These are phyloP conservation scores for Danio aesculapii DNA, from an alignment of 2,797 vertebrate genomes.

Conservation along the genomic window DNA sequence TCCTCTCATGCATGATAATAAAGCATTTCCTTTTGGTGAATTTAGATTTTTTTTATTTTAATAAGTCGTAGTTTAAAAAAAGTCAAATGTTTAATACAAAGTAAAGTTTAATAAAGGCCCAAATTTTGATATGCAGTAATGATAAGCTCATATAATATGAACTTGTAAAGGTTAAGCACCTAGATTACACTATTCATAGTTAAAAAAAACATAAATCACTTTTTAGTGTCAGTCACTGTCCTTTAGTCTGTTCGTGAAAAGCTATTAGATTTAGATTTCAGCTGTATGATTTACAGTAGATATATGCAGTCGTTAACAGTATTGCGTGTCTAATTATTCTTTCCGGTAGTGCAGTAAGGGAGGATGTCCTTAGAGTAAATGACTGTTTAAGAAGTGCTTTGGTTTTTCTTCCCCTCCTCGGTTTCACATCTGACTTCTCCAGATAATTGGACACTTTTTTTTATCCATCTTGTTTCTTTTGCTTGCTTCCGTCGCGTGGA, in stretches of 20 bases:
- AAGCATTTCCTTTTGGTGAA: too few species aligned
- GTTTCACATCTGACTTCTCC: constrained; percentile 60
- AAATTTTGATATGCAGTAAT: neutral
- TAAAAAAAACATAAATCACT: neutral
- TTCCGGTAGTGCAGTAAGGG: constrained; percentile 42
- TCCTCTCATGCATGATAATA: too few species aligned
- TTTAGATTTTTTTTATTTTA: too few species aligned
- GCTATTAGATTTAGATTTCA: neutral
- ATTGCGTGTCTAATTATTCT: constrained; percentile 56
- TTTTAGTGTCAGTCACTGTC: neutral
- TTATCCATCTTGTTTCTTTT: constrained; percentile 50
- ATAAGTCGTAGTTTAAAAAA: too few species aligned
- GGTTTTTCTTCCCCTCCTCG: constrained; percentile 37
- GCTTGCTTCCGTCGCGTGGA: constrained; percentile 52
- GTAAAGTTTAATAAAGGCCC: neutral
- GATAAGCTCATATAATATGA: neutral
- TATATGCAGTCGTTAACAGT: constrained; percentile 47
- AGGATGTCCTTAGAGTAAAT: constrained; percentile 57
- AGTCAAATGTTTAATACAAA: too few species aligned
- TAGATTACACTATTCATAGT: neutral
- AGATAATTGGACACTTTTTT: constrained; percentile 59
- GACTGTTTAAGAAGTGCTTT: constrained; percentile 55
- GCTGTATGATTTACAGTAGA: constrained; percentile 38
- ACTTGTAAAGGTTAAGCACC: neutral
- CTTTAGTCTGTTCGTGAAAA: neutral